A percentile compares a stretch with the other conserved stretches of the same genome.
Evolutionary conservation across 2,797 vertebrate species (phyloP).

Genomic region (Todus mexicanus): DNA sequence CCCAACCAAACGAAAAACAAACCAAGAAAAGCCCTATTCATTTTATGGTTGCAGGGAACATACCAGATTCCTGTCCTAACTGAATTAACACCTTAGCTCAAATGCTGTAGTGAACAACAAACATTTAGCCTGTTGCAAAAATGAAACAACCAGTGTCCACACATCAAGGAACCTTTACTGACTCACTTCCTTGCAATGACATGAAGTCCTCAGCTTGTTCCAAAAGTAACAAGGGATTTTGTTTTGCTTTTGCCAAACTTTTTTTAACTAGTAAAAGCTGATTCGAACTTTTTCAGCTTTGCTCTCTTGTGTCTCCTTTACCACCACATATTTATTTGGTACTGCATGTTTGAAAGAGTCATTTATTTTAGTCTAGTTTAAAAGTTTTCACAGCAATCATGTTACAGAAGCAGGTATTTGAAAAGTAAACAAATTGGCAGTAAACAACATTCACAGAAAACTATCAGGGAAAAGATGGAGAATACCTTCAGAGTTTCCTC

Average conservation of each 20-base stretch:
- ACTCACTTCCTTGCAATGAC: background rate
- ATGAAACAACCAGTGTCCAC: background rate
- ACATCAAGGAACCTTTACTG: background rate
- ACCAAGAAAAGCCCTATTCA: background rate
- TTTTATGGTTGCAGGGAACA: background rate
- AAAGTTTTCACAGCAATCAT: background rate
- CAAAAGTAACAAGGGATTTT: background rate
- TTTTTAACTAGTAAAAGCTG: background rate
- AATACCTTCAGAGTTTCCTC: conserved; percentile 90
- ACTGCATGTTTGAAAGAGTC: background rate
- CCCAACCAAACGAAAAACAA: background rate
- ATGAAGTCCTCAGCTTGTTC: background rate
- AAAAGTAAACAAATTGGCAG: background rate
- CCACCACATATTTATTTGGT: background rate
- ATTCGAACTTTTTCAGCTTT: background rate
- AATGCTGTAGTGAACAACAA: background rate
- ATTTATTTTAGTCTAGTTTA: background rate
- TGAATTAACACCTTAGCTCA: background rate
- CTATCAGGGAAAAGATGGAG: background rate
- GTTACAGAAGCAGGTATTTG: background rate
- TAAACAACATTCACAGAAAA: background rate
- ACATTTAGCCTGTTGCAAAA: background rate
- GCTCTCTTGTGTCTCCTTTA: background rate
- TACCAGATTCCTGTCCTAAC: background rate
- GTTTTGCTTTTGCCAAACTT: background rate